These are phyloP conservation scores for Drosophila peninsularis DNA, from an alignment of 2,888 invertebrate species.

Conservation along the genomic window DNA sequence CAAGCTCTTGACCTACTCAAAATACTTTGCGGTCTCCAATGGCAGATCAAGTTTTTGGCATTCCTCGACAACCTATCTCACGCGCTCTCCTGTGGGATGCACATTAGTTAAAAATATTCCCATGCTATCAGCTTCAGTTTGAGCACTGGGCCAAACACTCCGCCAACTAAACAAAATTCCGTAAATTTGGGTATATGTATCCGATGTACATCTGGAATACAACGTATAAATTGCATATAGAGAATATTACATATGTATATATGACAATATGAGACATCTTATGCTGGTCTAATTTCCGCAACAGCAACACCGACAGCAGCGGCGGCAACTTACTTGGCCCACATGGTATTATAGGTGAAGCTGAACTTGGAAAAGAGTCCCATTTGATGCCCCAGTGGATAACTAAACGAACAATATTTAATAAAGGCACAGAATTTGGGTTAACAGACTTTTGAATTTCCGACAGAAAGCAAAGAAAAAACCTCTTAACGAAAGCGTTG, in stretches of 20 bases:
- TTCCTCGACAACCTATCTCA: not conserved
- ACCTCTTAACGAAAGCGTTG: slow-evolving; percentile 20
- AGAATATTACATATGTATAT: too few species aligned
- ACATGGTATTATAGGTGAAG: slow-evolving; percentile 65
- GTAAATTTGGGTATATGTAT: not conserved
- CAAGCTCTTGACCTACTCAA: not conserved
- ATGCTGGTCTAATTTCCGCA: slow-evolving; percentile 24
- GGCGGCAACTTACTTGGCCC: slow-evolving; percentile 61
- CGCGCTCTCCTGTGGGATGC: not conserved
- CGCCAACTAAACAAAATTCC: slow-evolving; percentile 24
- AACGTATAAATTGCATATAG: slow-evolving; percentile 1
- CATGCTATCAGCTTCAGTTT: slow-evolving; percentile 17
- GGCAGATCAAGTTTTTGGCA: not conserved
- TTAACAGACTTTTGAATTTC: not conserved
- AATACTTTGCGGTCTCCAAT: not conserved
- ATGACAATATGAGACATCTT: slow-evolving; percentile 2
- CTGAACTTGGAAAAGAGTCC: slow-evolving; percentile 72
- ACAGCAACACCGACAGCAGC: not conserved
- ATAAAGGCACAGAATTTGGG: not conserved
- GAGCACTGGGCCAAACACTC: slow-evolving; percentile 8
- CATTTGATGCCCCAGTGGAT: slow-evolving; percentile 54
- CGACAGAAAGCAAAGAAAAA: not conserved
- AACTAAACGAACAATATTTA: slow-evolving; percentile 40
- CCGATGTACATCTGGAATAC: not conserved
- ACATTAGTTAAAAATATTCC: slow-evolving; percentile 10